These are phyloP conservation scores for Petrocephalus microphthalmus DNA, from an alignment of 2,113 vertebrate genomes.

Conservation along the genomic window DNA sequence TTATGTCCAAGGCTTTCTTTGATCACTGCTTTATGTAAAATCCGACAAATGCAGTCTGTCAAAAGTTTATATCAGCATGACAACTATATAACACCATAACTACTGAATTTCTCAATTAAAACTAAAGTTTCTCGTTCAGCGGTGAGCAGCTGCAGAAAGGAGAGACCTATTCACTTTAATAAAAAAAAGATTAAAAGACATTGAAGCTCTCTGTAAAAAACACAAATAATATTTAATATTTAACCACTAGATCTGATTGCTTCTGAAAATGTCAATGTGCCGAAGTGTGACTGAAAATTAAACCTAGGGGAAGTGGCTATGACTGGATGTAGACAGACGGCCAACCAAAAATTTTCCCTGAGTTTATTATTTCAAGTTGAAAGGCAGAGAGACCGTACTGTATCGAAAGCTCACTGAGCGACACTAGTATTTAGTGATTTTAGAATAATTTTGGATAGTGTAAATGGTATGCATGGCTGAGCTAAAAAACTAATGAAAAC, in stretches of 20 bases:
- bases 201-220: neutral
- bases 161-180: neutral
- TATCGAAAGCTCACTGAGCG: neutral
- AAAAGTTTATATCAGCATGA: neutral
- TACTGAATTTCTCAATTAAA: neutral
- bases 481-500: neutral
- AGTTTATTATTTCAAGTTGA: neutral
- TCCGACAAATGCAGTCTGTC: neutral
- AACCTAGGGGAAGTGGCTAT: neutral
- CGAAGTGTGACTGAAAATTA: neutral
- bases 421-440: neutral
- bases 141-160: neutral
- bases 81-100: neutral
- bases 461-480: neutral
- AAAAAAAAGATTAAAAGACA: neutral
- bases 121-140: neutral
- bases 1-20: neutral
- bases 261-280: neutral
- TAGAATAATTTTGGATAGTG: neutral
- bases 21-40: neutral
- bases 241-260: slow-evolving; percentile 1
- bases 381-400: neutral
- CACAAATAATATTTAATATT: neutral
- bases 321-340: neutral
- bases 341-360: neutral